Percentiles rank a stretch among this genome's conserved stretches.
phyloP scores from a whole-genome alignment of 1,140 invertebrate genomes.

The Heliconius hewitsoni region DNA sequence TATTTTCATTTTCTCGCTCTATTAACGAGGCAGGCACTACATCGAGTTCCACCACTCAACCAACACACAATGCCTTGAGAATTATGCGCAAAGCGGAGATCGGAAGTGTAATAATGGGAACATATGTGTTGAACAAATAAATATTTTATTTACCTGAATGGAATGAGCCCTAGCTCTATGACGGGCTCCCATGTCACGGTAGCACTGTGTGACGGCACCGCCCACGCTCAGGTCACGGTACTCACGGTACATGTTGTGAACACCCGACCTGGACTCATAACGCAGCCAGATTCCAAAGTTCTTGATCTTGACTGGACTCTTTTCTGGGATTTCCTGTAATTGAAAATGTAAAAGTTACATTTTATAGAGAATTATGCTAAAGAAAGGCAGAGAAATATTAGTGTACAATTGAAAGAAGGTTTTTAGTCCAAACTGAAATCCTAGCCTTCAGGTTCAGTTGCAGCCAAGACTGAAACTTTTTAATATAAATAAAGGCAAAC shows the following conservation, averaged over 20 bases:
- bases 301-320: slow-evolving; percentile 96
- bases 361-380: neutral
- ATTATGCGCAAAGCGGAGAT: neutral
- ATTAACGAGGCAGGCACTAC: no score
- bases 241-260: slow-evolving; percentile 99
- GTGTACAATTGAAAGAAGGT: no score
- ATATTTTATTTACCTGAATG: slow-evolving; percentile 86
- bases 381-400: no score
- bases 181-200: slow-evolving; percentile 99
- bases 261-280: slow-evolving; percentile 98
- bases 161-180: slow-evolving; percentile 98
- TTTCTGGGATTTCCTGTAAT: slow-evolving; percentile 88
- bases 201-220: slow-evolving; percentile 98
- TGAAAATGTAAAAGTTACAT: slow-evolving; percentile 16
- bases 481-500: no score
- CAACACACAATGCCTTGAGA: no score
- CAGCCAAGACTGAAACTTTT: no score
- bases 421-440: no score
- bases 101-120: neutral
- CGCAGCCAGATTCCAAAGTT: slow-evolving; percentile 99
- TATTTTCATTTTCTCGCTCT: no score
- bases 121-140: no score
- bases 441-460: no score
- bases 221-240: slow-evolving; percentile 97
- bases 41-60: no score